Evolutionary conservation across 2,113 vertebrate genomes (phyloP).

Genomic region (Nycticorax nycticorax): DNA sequence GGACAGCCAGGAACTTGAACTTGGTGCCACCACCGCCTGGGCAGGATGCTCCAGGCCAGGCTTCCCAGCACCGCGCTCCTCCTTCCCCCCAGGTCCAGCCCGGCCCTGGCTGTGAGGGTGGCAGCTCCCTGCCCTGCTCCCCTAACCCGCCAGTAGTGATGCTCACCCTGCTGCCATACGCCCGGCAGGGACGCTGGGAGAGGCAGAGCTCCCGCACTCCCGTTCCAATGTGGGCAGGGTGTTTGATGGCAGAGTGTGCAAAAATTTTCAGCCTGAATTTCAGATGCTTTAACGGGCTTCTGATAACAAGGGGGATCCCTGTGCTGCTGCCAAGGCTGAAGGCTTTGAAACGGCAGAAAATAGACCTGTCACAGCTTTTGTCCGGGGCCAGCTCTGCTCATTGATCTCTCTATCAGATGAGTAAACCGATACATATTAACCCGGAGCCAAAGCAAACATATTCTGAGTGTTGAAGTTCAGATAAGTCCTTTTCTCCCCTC

Average conservation of each 20-base stretch:
- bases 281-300: background rate
- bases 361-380: background rate
- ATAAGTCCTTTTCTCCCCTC: background rate
- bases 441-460: background rate
- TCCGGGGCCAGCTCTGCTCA: background rate
- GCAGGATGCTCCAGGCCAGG: background rate
- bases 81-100: background rate
- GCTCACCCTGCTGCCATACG: rapidly evolving
- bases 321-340: rapidly evolving
- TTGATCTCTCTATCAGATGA: conserved; percentile 14
- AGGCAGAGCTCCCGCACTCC: background rate
- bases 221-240: background rate
- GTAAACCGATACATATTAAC: conserved; percentile 23
- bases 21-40: rapidly evolving
- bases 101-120: background rate
- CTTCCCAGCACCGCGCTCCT: rapidly evolving
- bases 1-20: background rate
- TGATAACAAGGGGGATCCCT: background rate
- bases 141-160: rapidly evolving
- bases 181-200: background rate
- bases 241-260: background rate
- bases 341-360: background rate
- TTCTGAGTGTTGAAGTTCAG: background rate
- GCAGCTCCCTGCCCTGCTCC: background rate
- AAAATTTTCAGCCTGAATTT: background rate